Evolutionary conservation across 2,888 invertebrate species (phyloP).

Genomic region (Andrena hattorfiana): DNA sequence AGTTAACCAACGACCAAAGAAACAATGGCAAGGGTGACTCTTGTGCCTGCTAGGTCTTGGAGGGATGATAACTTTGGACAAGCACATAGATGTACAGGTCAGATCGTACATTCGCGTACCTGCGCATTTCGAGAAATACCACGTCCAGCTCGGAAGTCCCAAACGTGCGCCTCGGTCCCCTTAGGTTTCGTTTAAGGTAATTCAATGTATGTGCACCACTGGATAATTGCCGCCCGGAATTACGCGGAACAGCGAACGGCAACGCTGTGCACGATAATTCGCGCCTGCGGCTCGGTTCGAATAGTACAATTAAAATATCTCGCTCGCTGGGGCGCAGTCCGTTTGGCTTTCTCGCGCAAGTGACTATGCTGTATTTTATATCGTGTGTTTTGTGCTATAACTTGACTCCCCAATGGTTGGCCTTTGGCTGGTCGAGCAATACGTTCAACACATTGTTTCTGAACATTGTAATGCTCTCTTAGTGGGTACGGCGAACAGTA

Average conservation of each 20-base stretch:
- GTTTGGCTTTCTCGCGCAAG: slow-evolving; percentile 57
- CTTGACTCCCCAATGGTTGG: slow-evolving; percentile 50
- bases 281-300: slow-evolving; percentile 20
- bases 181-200: slow-evolving; percentile 41
- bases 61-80: slow-evolving; percentile 62
- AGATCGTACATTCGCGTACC: slow-evolving; percentile 70
- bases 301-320: slow-evolving; percentile 38
- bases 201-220: slow-evolving; percentile 36
- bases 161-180: slow-evolving; percentile 61
- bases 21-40: slow-evolving; percentile 91
- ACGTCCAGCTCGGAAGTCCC: slow-evolving; percentile 65
- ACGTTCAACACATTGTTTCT: slow-evolving; percentile 55
- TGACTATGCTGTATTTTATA: slow-evolving; percentile 63
- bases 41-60: slow-evolving; percentile 89
- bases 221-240: slow-evolving; percentile 26
- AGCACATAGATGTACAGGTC: slow-evolving; percentile 73
- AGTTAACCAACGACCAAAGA: slow-evolving; percentile 91
- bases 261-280: slow-evolving; percentile 25
- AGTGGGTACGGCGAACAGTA: slow-evolving; percentile 68
- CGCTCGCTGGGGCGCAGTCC: slow-evolving; percentile 52
- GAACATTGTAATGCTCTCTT: slow-evolving; percentile 70
- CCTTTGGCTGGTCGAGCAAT: slow-evolving; percentile 38
- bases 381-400: slow-evolving; percentile 54
- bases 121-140: slow-evolving; percentile 64
- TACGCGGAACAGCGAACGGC: slow-evolving; percentile 24